Evolutionary conservation across 1,140 invertebrate species (phyloP).

Genomic region (Drosophila asahinai): DNA sequence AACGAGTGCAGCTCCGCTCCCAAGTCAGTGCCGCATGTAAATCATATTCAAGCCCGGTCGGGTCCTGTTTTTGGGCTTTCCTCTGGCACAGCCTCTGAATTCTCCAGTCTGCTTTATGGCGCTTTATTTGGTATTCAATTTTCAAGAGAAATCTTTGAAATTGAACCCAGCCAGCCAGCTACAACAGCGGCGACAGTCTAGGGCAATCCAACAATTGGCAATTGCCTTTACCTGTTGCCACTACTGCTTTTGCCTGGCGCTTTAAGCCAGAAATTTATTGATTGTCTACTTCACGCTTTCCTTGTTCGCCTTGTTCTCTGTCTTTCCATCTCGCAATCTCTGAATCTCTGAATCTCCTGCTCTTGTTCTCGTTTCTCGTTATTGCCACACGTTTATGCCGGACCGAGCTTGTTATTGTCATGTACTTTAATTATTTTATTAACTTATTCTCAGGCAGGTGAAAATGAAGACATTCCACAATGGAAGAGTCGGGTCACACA

Average conservation of each 20-base stretch:
- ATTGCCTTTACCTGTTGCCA: constrained; percentile 76
- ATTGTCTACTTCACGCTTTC: constrained; percentile 77
- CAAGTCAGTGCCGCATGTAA: constrained; percentile 66
- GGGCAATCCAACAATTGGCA: constrained; percentile 66
- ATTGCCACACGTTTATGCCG: constrained; percentile 46
- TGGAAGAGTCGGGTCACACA: constrained; percentile 4
- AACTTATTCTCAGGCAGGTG: constrained; percentile 47
- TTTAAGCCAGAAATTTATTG: constrained; percentile 60
- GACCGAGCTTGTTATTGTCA: constrained; percentile 54
- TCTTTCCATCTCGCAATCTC: constrained; percentile 13
- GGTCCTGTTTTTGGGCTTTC: constrained; percentile 26
- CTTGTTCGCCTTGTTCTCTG: constrained; percentile 52
- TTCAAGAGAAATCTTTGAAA: constrained; percentile 61
- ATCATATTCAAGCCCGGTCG: constrained; percentile 66
- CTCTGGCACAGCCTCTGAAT: constrained; percentile 4
- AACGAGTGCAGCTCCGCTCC: constrained; percentile 27
- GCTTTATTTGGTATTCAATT: constrained; percentile 71
- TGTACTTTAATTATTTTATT: constrained; percentile 73
- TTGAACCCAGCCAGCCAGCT: constrained; percentile 35
- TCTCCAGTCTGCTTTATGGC: constrained; percentile 59
- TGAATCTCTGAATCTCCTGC: constrained; percentile 5
- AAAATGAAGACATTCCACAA: constrained; percentile 25
- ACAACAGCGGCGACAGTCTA: constrained; percentile 18
- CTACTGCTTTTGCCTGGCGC: constrained; percentile 51
- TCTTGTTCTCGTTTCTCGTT: constrained; percentile 34